Evolutionary conservation across 2,888 invertebrate genomes (phyloP), one percentile per base, ranked within the genome.

Genomic region (Frankliniella intonsa): DNA sequence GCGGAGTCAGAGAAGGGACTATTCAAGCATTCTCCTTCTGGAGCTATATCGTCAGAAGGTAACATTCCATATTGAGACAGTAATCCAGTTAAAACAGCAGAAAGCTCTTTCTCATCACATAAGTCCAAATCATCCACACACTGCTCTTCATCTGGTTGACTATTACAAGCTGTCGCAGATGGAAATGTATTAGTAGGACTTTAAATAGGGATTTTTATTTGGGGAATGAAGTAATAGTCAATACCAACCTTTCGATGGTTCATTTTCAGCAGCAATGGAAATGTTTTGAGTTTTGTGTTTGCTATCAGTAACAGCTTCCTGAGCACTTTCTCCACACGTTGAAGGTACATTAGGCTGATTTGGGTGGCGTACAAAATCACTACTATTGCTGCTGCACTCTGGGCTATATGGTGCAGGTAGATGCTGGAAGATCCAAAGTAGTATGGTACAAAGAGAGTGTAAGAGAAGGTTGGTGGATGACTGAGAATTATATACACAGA

Each of bases 351-450:
- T 25, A 22, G 25, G 10, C 9, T 12, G 22, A 76, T 22, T 25
- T 12, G 81, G 80, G 55, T 84, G 83, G 55, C 76, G 80, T 25
- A 81, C 84, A 69, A 83, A 84, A 81, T 86, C 90, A 87, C 90
- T 90, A 85, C 90, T 90, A 88, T 90, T 90, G 9, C 90, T 90
- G 84, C 90, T 90, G 87, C 90, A 90, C 85, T 91, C 90, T 0
- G 90, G 90, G 83, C 90, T 90, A 88, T 91, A 91, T 1, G 91
- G 90, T 80, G 90, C 69, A 76, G 69, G 69, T 22, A 76, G 25
- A 12, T 76, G 69, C 69, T 76, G 69, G 22, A 76, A 76, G 25
- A 25, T 38, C 38, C 38, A 38, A 38, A 38, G 38, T 38, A 38
- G 38, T 38, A 38, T 38, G 38, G 5, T 38, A 38, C 38, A 38